phyloP scores from a whole-genome alignment of 2,888 invertebrate genomes.

The Lydus trimaculatus region DNA sequence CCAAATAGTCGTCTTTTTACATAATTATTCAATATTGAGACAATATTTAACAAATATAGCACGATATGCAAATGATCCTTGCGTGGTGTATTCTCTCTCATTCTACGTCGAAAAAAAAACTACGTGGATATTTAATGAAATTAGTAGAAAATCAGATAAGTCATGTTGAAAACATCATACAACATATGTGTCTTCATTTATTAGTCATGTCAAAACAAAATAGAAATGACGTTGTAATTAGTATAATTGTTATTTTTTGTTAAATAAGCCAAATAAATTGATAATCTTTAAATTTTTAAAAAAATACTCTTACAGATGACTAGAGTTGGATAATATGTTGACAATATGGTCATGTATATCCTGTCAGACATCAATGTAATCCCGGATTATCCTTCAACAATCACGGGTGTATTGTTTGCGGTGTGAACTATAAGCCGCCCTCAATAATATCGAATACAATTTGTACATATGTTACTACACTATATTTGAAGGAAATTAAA shows the following conservation, averaged over 20 bases:
- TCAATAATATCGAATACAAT: neutral
- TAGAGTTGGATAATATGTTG: neutral
- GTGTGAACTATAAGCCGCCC: conserved; percentile 60
- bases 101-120: neutral
- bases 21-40: neutral
- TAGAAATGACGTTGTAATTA: neutral
- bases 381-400: conserved; percentile 61
- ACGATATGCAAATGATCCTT: conserved; percentile 5
- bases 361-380: conserved; percentile 50
- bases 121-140: conserved; percentile 38
- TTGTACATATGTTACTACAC: conserved; percentile 5
- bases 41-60: neutral
- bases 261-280: neutral
- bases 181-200: conserved; percentile 39
- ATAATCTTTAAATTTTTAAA: neutral
- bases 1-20: no score
- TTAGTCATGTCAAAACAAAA: conserved; percentile 38
- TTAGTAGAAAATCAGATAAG: conserved; percentile 42
- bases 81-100: neutral
- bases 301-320: neutral
- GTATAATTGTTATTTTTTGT: neutral
- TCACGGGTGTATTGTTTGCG: conserved; percentile 60
- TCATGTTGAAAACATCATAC: conserved; percentile 40
- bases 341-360: neutral
- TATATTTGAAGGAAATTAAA: neutral